Percentiles rank a stretch among this genome's conserved stretches.
These are phyloP conservation scores for Scaptomyza reducta DNA, from an alignment of 2,888 invertebrate genomes.

Conservation along the genomic window DNA sequence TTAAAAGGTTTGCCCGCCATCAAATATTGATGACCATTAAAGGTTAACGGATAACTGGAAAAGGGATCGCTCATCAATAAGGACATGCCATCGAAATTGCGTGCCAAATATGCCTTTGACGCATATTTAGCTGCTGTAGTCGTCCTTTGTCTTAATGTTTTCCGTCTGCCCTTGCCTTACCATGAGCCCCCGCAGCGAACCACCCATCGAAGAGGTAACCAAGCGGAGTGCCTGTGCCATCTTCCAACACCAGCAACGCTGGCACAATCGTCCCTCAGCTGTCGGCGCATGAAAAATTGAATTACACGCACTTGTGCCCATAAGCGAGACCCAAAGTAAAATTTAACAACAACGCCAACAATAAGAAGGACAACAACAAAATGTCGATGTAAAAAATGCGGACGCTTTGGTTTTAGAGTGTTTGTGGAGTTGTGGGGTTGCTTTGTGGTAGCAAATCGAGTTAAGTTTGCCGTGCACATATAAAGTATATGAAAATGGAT, in stretches of 20 bases:
- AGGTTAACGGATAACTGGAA: constrained; percentile 59
- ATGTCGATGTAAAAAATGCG: constrained; percentile 68
- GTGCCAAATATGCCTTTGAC: constrained; percentile 78
- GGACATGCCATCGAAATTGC: constrained; percentile 60
- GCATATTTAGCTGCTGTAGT: constrained; percentile 49
- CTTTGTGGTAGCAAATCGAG: constrained; percentile 76
- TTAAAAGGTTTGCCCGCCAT: constrained; percentile 53
- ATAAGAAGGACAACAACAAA: constrained; percentile 45
- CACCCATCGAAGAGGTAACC: constrained; percentile 33
- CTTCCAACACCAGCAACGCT: constrained; percentile 2
- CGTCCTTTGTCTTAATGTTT: constrained; percentile 69
- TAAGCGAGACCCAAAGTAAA: constrained; percentile 65
- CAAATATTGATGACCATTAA: constrained; percentile 71
- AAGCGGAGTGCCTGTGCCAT: constrained; percentile 8
- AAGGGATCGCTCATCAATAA: constrained; percentile 77
- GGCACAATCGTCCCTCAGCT: constrained; percentile 8
- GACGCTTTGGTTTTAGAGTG: constrained; percentile 35
- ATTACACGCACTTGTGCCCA: constrained; percentile 81
- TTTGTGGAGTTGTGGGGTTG: constrained; percentile 13
- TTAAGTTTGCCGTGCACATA: constrained; percentile 54
- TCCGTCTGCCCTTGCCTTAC: background rate
- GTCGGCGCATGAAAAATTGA: constrained; percentile 75
- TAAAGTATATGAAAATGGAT: constrained; percentile 57
- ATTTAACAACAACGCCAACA: constrained; percentile 43
- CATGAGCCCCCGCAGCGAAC: background rate